phyloP scores from a whole-genome alignment of 2,797 vertebrate genomes.

The Betta splendens region DNA sequence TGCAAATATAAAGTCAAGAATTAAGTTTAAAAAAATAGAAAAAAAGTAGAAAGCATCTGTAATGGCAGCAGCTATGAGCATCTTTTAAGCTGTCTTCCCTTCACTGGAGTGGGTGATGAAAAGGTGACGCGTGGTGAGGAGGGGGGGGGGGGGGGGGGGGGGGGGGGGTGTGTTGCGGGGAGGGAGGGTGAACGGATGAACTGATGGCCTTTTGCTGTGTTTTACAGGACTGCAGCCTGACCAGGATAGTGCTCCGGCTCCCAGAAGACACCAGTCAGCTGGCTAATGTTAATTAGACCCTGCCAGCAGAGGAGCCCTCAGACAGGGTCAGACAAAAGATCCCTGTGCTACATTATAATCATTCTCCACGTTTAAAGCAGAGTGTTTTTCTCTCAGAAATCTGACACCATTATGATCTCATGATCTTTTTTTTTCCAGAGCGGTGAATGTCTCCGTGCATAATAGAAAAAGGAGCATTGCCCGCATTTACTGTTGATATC shows the following conservation, averaged over 20 bases:
- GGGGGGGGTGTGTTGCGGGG: too few relatives aligned
- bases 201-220: constrained; percentile 74
- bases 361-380: constrained; percentile 69
- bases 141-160: constrained; percentile 1
- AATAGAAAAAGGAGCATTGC: constrained; percentile 13
- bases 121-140: constrained; percentile 14
- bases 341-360: constrained; percentile 75
- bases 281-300: constrained; percentile 82
- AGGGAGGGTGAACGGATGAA: constrained; percentile 67
- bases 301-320: constrained; percentile 74
- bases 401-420: constrained; percentile 55
- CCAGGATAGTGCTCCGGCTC: constrained; percentile 68
- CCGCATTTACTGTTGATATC: constrained; percentile 10
- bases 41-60: constrained; percentile 32
- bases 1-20: constrained; percentile 27
- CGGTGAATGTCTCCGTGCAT: constrained; percentile 17
- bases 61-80: constrained; percentile 43
- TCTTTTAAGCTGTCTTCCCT: constrained; percentile 41
- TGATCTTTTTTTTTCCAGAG: constrained; percentile 12
- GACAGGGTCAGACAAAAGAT: constrained; percentile 78
- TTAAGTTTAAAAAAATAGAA: constrained; percentile 37
- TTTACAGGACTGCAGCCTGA: constrained; percentile 68
- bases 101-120: constrained; percentile 30
- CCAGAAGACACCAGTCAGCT: constrained; percentile 75
- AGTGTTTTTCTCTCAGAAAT: constrained; percentile 42